Evolutionary conservation across 2,113 vertebrate species (phyloP).

Genomic region (Baryphthengus martii): DNA sequence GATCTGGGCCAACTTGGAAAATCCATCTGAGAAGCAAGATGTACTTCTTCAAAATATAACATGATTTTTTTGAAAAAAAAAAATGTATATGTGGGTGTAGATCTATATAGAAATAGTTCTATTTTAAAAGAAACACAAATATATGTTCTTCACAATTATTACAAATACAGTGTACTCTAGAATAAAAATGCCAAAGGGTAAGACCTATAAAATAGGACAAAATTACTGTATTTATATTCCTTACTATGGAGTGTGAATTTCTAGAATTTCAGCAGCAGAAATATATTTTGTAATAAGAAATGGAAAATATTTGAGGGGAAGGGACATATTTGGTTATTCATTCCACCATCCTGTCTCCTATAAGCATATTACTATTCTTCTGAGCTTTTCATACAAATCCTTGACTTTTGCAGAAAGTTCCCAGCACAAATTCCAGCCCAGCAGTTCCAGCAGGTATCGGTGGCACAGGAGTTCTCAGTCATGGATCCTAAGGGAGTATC

Average conservation of each 20-base stretch:
- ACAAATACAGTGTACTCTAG: not conserved
- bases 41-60: not conserved
- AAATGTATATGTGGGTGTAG: not conserved
- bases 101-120: not conserved
- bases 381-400: not conserved
- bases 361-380: not conserved
- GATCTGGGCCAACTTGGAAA: not conserved
- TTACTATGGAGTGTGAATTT: not conserved
- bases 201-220: not conserved
- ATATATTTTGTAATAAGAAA: not conserved
- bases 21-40: not conserved
- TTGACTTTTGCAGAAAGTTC: not conserved
- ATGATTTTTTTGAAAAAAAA: not conserved
- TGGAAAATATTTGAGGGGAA: not conserved
- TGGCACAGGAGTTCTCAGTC: not conserved
- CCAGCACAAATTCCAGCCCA: not conserved
- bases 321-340: not conserved
- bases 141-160: not conserved
- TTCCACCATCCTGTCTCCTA: not conserved
- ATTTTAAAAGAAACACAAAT: not conserved
- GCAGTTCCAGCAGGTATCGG: not conserved
- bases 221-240: not conserved
- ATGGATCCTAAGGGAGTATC: not conserved
- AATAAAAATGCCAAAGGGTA: not conserved
- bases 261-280: slow-evolving; percentile 1